Evolutionary conservation across 2,888 invertebrate genomes (phyloP), one percentile per base, ranked within the genome.

Genomic region (Alcis repandata): DNA sequence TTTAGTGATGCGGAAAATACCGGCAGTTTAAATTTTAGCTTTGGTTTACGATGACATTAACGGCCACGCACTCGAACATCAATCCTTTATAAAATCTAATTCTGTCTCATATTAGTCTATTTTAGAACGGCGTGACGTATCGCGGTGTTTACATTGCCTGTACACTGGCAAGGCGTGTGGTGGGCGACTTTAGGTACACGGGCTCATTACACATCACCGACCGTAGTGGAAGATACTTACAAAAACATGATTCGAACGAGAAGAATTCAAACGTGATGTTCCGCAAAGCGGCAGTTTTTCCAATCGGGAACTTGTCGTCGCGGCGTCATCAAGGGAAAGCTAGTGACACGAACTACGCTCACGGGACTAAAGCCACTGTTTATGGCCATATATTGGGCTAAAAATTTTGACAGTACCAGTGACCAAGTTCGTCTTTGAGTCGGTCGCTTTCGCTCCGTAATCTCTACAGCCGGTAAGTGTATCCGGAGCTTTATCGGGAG

Each of bases 91-190:
- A 56, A 27, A 52, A 60, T 65, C 65, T 65, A 66, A 61, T 66
- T 60, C 52, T 57, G 65, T 57, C 52, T 52, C 51, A 64, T 54
- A 59, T 51, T 33, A 51, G 41, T 57, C 60, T 66, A 60, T 66
- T 60, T 65, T 54, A 49, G 19, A 59, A 52, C 11, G 32, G 27
- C 10, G 46, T 60, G 65, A 65, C 38, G 65, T 63, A 59, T 59
- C 22, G 19, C 27, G 36, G n/a, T 40, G 60, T 60, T 60, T 57
- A 65, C 51, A 52, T 57, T 59, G 46, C 45, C 19, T 61, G 48
- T 17, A 45, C 32, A 27, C 33, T 38, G 51, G 20, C 45, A 45
- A 45, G 48, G 48, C 54, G 43, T 27, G 49, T 38, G 59, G 45
- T 38, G 46, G 38, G 40, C 58, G 58, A 51, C 17, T 40, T 53